These are phyloP conservation scores for Lithophane semibrunnea DNA, from an alignment of 2,888 invertebrate species.

Conservation along the genomic window DNA sequence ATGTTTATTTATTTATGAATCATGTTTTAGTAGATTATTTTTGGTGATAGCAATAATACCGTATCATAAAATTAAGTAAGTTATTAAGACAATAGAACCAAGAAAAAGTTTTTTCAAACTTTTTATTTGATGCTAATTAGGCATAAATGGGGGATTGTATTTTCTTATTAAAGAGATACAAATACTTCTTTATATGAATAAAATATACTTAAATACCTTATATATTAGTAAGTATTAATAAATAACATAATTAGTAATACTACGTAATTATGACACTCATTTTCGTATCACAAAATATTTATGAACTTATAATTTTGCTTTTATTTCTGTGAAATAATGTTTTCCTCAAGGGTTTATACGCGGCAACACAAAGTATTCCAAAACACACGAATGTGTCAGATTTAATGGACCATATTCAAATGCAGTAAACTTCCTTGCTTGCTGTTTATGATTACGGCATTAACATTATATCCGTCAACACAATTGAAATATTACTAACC, in stretches of 20 bases:
- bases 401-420: slow-evolving; percentile 29
- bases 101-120: not conserved
- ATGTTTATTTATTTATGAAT: not conserved
- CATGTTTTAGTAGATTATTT: not conserved
- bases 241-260: too few relatives aligned
- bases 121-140: not conserved
- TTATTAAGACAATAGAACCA: not conserved
- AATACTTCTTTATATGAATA: too few relatives aligned
- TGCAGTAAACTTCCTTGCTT: slow-evolving; percentile 20
- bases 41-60: not conserved
- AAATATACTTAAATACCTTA: too few relatives aligned
- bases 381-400: not conserved
- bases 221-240: too few relatives aligned
- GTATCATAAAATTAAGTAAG: not conserved
- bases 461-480: slow-evolving; percentile 31
- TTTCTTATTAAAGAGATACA: not conserved
- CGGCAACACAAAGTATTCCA: not conserved
- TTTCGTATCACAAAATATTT: not conserved
- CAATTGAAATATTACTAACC: slow-evolving; percentile 11
- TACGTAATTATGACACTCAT: too few relatives aligned
- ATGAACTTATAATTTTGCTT: not conserved
- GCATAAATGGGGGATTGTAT: not conserved
- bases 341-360: not conserved
- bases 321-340: not conserved
- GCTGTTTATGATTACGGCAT: slow-evolving; percentile 4